Evolutionary conservation across 2,113 vertebrate species (phyloP).

Genomic region (Calyptommatus sinebrachiatus): DNA sequence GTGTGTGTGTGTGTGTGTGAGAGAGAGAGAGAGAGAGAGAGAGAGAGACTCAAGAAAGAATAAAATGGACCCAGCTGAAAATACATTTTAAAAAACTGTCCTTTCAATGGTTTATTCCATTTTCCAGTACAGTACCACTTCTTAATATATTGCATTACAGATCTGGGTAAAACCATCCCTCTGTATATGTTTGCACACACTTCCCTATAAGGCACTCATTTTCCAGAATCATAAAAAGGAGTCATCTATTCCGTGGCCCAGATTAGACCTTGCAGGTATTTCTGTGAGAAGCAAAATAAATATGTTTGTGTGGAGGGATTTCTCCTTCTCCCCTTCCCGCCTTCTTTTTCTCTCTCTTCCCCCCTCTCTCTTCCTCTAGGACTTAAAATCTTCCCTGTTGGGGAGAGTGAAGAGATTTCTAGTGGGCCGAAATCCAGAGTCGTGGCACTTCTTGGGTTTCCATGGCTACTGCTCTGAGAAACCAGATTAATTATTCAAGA

Average conservation of each 20-base stretch:
- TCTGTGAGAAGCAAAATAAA: conserved; percentile 36
- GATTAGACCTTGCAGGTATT: neutral
- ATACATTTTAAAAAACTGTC: neutral
- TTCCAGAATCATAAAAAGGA: conserved; percentile 9
- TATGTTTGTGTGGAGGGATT: conserved; percentile 41
- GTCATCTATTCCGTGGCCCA: neutral
- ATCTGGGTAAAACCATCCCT: neutral
- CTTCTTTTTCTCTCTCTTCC: conserved; percentile 28
- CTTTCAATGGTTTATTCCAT: conserved; percentile 47
- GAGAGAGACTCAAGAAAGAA: conserved; percentile 8
- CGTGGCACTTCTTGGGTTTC: conserved; percentile 75
- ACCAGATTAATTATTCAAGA: conserved; percentile 82
- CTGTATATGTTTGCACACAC: neutral
- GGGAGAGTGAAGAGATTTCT: conserved; percentile 69
- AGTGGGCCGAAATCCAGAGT: conserved; percentile 74
- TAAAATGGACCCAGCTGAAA: conserved; percentile 64
- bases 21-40: too few relatives aligned
- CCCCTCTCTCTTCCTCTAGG: conserved; percentile 7
- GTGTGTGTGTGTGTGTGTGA: conserved; percentile 31
- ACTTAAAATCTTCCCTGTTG: conserved; percentile 55
- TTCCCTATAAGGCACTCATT: neutral
- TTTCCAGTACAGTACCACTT: conserved; percentile 39
- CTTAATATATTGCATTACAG: conserved; percentile 25
- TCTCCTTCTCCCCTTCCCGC: neutral
- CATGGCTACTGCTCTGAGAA: conserved; percentile 79